These are phyloP conservation scores for Ceratina calcarata DNA, from an alignment of 1,140 invertebrate genomes.

Conservation along the genomic window DNA sequence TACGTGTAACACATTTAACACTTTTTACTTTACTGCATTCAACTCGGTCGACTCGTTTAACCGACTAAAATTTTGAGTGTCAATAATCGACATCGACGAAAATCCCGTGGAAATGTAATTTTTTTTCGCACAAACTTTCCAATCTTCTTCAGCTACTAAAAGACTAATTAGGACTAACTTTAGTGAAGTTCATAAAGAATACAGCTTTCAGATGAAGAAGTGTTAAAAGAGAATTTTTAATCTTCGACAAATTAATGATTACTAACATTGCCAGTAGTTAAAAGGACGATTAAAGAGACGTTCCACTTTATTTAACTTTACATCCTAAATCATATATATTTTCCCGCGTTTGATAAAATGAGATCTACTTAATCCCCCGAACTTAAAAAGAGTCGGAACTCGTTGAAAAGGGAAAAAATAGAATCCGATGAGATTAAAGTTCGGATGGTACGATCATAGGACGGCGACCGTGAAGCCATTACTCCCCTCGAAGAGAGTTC, in stretches of 20 bases:
- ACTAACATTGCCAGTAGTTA: not conserved
- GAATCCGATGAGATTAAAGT: conserved; percentile 14
- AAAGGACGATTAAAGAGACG: not conserved
- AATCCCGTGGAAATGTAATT: not conserved
- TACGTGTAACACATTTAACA: no score
- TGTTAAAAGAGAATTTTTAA: not conserved
- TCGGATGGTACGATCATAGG: conserved; percentile 6
- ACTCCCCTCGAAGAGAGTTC: not conserved
- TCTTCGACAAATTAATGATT: not conserved
- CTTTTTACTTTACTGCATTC: no score
- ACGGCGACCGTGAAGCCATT: not conserved
- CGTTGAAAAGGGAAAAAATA: conserved; percentile 3
- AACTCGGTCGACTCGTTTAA: no score
- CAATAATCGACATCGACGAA: not conserved
- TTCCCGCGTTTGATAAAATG: not conserved
- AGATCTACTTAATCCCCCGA: conserved; percentile 10
- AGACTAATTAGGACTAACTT: not conserved
- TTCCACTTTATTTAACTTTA: conserved; percentile 1
- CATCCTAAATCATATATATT: not conserved
- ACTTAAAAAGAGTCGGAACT: not conserved
- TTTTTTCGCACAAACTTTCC: not conserved
- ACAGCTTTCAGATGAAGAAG: not conserved
- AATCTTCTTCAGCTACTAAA: not conserved
- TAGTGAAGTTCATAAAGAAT: conserved; percentile 7
- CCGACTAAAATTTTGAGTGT: no score